phyloP scores from a whole-genome alignment of 2,797 vertebrate species.

The Sebastes melanostomus region DNA sequence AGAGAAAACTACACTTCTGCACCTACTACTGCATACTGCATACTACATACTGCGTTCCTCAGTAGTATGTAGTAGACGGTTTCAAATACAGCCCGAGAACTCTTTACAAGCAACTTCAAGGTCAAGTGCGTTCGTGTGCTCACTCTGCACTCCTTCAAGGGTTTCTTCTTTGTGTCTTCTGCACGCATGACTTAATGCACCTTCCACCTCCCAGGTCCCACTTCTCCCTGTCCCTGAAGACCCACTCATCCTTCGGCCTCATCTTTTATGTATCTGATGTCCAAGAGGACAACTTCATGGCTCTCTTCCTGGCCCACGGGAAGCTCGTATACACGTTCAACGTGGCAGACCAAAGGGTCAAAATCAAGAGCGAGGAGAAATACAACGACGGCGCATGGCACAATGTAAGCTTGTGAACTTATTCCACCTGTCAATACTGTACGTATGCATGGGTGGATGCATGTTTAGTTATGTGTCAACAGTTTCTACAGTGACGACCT shows the following conservation, averaged over 20 bases:
- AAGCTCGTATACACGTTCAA: slow-evolving; percentile 91
- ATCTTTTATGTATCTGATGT: slow-evolving; percentile 90
- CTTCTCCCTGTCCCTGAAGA: slow-evolving; percentile 92
- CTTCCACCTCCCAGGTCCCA: slow-evolving; percentile 82
- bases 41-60: too few species aligned
- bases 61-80: too few species aligned
- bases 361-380: slow-evolving; percentile 87
- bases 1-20: too few species aligned
- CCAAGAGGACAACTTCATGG: slow-evolving; percentile 89
- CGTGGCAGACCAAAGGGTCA: slow-evolving; percentile 84
- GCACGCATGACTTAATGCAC: slow-evolving; percentile 1
- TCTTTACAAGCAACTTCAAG: not conserved
- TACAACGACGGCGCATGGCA: slow-evolving; percentile 93
- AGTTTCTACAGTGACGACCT: not conserved
- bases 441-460: not conserved
- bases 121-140: not conserved
- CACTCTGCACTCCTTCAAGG: not conserved
- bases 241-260: slow-evolving; percentile 89
- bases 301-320: slow-evolving; percentile 88
- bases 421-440: not conserved
- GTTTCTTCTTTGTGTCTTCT: slow-evolving; percentile 9
- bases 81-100: not conserved
- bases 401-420: slow-evolving; percentile 81
- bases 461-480: not conserved
- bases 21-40: too few species aligned